A percentile compares a stretch with the other conserved stretches of the same genome.
These are phyloP conservation scores for Hemicentrotus pulcherrimus DNA, from an alignment of 35 echinoderm and acorn worm genomes.

Conservation along the genomic window DNA sequence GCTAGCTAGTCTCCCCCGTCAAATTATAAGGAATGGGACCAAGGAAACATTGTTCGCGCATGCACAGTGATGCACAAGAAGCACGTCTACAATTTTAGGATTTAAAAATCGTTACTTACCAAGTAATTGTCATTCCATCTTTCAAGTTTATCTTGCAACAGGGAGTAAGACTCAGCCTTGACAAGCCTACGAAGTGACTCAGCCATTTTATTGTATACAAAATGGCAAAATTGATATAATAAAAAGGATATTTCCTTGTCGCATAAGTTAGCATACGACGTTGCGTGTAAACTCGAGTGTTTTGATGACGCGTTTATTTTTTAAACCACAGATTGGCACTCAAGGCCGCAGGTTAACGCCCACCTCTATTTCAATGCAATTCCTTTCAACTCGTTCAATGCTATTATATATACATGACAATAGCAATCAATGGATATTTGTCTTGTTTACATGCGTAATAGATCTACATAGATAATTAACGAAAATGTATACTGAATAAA, in stretches of 20 bases:
- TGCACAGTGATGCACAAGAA: too few species aligned
- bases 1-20: too few species aligned
- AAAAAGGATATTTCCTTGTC: not conserved
- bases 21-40: too few species aligned
- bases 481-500: too few species aligned
- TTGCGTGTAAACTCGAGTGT: not conserved
- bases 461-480: too few species aligned
- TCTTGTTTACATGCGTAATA: too few species aligned
- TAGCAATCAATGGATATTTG: not conserved
- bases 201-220: slow-evolving; percentile 56
- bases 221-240: not conserved
- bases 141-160: slow-evolving; percentile 88
- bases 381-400: not conserved
- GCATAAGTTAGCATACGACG: slow-evolving; percentile 24
- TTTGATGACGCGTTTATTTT: slow-evolving; percentile 21
- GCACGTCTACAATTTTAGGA: too few species aligned
- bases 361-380: not conserved
- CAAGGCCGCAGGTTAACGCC: not conserved
- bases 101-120: slow-evolving; percentile 45
- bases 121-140: slow-evolving; percentile 79
- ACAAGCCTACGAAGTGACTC: slow-evolving; percentile 78
- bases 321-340: not conserved
- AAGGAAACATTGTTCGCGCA: too few species aligned
- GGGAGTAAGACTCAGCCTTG: slow-evolving; percentile 59
- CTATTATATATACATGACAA: not conserved